Conservation (phyloP, 2,797 vertebrate genomes). For the Gastrophryne carolinensis region DNA sequence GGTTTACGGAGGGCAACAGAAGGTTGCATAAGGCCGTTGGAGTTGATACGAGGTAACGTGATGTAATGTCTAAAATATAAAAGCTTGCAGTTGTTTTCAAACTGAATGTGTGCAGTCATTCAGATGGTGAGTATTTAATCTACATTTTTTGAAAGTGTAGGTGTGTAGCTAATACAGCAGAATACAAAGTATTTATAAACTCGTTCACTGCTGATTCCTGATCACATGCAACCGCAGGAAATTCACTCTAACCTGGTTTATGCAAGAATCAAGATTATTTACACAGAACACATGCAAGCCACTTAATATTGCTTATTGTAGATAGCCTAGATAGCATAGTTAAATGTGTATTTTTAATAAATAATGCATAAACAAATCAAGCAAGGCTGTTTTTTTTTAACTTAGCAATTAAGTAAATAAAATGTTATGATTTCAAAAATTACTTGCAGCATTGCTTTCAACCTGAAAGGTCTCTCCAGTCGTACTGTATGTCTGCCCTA, state of each 20-base stretch:
- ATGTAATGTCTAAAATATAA: conserved; percentile 44
- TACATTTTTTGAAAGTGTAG: conserved; percentile 32
- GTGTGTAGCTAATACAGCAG: conserved; percentile 19
- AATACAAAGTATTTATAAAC: conserved; percentile 22
- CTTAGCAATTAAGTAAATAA: too few relatives aligned
- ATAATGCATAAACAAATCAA: too few relatives aligned
- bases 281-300: not conserved
- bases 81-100: conserved; percentile 36
- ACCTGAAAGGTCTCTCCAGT: too few relatives aligned
- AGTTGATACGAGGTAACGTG: conserved; percentile 40
- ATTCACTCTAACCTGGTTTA: not conserved
- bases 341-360: too few relatives aligned
- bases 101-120: conserved; percentile 38
- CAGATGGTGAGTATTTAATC: conserved; percentile 34
- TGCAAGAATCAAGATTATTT: not conserved
- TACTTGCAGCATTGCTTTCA: too few relatives aligned
- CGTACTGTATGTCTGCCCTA: too few relatives aligned
- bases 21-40: conserved; percentile 15
- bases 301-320: too few relatives aligned
- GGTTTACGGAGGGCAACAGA: not conserved
- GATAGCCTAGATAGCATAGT: too few relatives aligned
- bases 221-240: not conserved
- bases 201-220: not conserved
- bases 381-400: too few relatives aligned
- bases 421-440: too few relatives aligned